Evolutionary conservation across 2,113 vertebrate species (phyloP).

Genomic region (Conger conger): DNA sequence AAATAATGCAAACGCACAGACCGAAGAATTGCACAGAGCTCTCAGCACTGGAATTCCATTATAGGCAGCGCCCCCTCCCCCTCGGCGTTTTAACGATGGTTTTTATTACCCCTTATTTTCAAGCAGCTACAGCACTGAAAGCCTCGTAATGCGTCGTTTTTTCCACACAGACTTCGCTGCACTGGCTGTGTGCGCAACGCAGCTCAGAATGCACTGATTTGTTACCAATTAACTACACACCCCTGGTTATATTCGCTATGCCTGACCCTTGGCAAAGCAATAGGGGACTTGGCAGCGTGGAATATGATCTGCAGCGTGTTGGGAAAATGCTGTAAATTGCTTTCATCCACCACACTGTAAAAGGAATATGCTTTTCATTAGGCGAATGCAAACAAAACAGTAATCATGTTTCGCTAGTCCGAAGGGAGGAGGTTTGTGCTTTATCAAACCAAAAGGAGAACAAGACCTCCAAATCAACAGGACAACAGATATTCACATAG

Average conservation of each 20-base stretch:
- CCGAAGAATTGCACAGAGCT: neutral
- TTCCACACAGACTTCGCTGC: neutral
- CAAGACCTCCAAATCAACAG: neutral
- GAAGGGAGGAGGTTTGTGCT: neutral
- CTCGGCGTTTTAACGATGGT: neutral
- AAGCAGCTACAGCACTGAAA: neutral
- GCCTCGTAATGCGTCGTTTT: neutral
- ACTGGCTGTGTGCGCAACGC: conserved; percentile 1
- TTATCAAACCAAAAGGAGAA: neutral
- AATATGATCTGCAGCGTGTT: neutral
- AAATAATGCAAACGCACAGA: neutral
- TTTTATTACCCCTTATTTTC: conserved; percentile 4
- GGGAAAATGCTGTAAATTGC: neutral
- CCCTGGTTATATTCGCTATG: conserved; percentile 18
- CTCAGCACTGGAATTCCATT: neutral
- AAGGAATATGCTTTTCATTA: neutral
- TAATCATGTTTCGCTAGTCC: neutral
- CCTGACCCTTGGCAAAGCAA: neutral
- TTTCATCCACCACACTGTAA: conserved; percentile 8
- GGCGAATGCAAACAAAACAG: neutral
- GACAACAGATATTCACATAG: neutral
- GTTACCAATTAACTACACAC: conserved; percentile 55
- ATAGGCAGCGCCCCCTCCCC: neutral
- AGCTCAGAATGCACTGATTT: conserved; percentile 49
- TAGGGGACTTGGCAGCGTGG: neutral